phyloP scores from a whole-genome alignment of 2,113 vertebrate species.

The Calyptommatus sinebrachiatus region DNA sequence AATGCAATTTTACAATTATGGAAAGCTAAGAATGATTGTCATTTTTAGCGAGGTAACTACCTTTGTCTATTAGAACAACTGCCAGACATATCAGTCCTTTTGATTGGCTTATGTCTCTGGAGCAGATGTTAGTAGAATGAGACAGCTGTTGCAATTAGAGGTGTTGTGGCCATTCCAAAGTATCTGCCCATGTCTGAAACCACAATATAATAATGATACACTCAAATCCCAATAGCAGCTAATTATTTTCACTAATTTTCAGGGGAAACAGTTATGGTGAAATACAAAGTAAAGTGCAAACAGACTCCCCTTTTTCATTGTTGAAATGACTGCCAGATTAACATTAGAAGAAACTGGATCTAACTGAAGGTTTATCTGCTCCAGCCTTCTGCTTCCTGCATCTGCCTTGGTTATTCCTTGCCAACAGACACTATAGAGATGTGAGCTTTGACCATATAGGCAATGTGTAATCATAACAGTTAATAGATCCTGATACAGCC shows the following conservation, averaged over 20 bases:
- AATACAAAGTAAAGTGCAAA: neutral
- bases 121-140: slow-evolving; percentile 66
- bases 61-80: slow-evolving; percentile 61
- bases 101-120: slow-evolving; percentile 49
- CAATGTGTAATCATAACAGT: neutral
- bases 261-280: slow-evolving; percentile 36
- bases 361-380: neutral
- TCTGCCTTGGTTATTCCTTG: neutral
- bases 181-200: slow-evolving; percentile 41
- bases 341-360: neutral
- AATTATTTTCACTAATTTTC: slow-evolving; percentile 33
- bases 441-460: neutral
- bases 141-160: slow-evolving; percentile 55
- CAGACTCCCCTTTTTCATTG: slow-evolving; percentile 26
- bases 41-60: slow-evolving; percentile 59
- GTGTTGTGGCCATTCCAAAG: slow-evolving; percentile 47
- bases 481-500: neutral
- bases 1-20: slow-evolving; percentile 35
- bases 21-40: slow-evolving; percentile 54
- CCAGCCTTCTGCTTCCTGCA: neutral
- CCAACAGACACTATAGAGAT: neutral
- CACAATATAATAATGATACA: slow-evolving; percentile 49
- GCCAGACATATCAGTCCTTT: slow-evolving; percentile 45
- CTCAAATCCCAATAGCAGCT: slow-evolving; percentile 42
- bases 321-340: neutral